phyloP scores from a whole-genome alignment of 2,797 vertebrate genomes.

The Megaceryle alcyon region DNA sequence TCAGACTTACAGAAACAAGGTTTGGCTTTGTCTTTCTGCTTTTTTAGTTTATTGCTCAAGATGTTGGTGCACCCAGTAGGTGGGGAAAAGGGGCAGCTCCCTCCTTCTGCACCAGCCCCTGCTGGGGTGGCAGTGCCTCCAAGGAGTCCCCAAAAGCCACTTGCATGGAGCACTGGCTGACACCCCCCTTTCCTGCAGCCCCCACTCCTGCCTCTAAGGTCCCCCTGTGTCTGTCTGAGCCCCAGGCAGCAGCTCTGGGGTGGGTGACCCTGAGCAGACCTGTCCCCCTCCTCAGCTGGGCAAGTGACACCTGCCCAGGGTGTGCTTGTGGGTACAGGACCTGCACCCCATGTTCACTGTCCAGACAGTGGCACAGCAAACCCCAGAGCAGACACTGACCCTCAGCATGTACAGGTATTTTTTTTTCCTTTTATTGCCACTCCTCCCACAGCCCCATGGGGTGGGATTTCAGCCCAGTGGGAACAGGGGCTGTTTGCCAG shows the following conservation, averaged over 20 bases:
- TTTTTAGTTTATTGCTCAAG: neutral
- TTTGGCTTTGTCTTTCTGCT: neutral
- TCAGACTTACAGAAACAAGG: neutral
- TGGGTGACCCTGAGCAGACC: neutral
- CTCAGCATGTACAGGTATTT: neutral
- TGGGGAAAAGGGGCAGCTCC: neutral
- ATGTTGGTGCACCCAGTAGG: neutral
- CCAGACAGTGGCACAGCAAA: neutral
- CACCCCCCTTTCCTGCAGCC: neutral
- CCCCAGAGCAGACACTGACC: neutral
- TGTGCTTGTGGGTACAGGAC: neutral
- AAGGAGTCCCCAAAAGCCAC: neutral
- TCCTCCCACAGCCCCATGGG: neutral
- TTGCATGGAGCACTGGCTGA: neutral
- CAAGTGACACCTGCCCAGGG: neutral
- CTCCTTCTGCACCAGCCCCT: neutral
- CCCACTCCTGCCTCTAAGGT: neutral
- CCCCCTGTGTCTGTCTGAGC: neutral
- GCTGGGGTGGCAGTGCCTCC: neutral
- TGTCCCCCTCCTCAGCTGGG: accelerated
- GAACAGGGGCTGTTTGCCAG: neutral
- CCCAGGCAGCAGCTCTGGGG: neutral
- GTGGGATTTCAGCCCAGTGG: neutral
- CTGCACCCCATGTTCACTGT: accelerated
- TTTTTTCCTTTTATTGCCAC: neutral